Evolutionary conservation across 2,797 vertebrate genomes (phyloP), one percentile per base, ranked within the genome.

Genomic region (Apogon hyalosoma): DNA sequence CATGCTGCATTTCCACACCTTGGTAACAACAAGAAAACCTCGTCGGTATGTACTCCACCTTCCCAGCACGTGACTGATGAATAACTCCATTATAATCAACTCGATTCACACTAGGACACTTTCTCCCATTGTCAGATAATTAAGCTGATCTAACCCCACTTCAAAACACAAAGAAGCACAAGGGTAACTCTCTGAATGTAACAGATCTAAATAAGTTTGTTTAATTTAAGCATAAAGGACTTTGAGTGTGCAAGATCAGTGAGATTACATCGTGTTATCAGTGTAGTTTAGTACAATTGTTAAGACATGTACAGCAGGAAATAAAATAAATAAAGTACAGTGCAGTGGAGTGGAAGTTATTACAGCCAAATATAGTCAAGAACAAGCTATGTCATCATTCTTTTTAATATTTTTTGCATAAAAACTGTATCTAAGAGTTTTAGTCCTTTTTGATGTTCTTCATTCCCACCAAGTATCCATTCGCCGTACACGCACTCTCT

Each of bases 391-490:
- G 36, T 43, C n/a, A 16, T 46, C 49, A 57, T 70, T 79, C 48
- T 57, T 67, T 74, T 67, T 38, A 66, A 9, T 4, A 13, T n/a
- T 49, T 61, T 53, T 60, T 52, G 64, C 47, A 24, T 62, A 73
- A 70, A 50, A 79, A 77, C 75, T 54, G 18, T 50, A 42, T 70
- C 56, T 73, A 63, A 69, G 64, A 55, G 50, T 63, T 51, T 59
- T 10, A 79, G 49, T 79, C 56, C 19, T 21, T 46, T 43, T 28
- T 47, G n/a, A 42, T 3, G 12, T 24, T 57, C 31, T 55, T 90
- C 67, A 94, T 86, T 94, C 92, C 93, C 94, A 94, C 92, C 94
- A 94, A 3, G 94, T 88, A 57, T 96, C 95, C 76, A 95, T 93
- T 55, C 94, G 74, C 24, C 94, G 90, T 12, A 95, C 93, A 2